Conservation (phyloP, 2,888 invertebrate genomes). For the Pollenia griseotomentosa region DNA sequence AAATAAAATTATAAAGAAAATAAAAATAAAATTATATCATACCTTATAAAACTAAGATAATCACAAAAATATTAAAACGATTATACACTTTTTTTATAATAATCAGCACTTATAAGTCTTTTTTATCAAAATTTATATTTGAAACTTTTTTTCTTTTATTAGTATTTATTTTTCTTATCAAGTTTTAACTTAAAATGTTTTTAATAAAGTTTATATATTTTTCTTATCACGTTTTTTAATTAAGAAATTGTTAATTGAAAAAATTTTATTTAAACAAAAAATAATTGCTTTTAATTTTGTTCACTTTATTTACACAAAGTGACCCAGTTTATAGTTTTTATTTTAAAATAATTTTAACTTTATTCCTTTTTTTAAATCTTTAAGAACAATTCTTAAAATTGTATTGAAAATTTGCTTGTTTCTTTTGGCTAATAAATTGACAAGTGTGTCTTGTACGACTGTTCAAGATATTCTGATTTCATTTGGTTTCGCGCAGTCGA, state of each 20-base stretch:
- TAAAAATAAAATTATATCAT: slow-evolving; percentile 2
- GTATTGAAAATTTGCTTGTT: slow-evolving; percentile 11
- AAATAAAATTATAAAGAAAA: not conserved
- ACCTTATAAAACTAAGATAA: not conserved
- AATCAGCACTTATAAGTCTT: not conserved
- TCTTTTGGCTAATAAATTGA: slow-evolving; percentile 37
- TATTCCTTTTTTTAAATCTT: slow-evolving; percentile 27
- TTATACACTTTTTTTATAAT: not conserved
- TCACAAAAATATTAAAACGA: not conserved
- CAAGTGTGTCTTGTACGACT: slow-evolving; percentile 71
- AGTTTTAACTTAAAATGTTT: slow-evolving; percentile 47
- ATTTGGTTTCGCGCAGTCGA: slow-evolving; percentile 58
- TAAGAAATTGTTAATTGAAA: slow-evolving; percentile 15
- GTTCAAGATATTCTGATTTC: slow-evolving; percentile 75
- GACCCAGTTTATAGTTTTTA: slow-evolving; percentile 21
- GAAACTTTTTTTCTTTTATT: not conserved
- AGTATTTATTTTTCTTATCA: slow-evolving; percentile 24
- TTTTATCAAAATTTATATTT: not conserved
- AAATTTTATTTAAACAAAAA: not conserved
- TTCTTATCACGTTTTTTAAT: slow-evolving; percentile 49
- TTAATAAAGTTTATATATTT: slow-evolving; percentile 35
- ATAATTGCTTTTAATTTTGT: not conserved
- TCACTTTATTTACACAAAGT: slow-evolving; percentile 9
- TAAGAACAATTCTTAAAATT: slow-evolving; percentile 13
- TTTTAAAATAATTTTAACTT: not conserved